phyloP scores from a whole-genome alignment of 2,113 vertebrate species.

The Orycteropus afer region DNA sequence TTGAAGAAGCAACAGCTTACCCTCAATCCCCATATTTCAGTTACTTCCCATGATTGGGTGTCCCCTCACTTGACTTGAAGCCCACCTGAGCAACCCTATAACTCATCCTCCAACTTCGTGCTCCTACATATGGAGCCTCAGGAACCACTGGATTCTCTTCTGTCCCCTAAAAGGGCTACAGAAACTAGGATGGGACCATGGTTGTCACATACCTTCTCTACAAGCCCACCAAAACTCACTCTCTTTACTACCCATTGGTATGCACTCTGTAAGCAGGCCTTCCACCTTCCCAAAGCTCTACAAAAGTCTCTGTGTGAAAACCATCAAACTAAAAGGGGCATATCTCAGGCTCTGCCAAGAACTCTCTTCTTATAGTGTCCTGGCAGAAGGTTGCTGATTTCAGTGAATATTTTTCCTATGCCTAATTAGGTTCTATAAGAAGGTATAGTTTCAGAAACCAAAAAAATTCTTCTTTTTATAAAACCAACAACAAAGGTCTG shows the following conservation, averaged over 20 bases:
- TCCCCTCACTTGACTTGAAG: background rate
- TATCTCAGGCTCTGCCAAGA: background rate
- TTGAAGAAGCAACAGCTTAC: background rate
- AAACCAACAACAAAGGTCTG: constrained; percentile 70
- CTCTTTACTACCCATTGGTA: background rate
- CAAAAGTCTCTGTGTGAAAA: background rate
- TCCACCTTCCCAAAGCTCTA: background rate
- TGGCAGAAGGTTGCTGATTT: constrained; percentile 10
- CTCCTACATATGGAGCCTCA: background rate
- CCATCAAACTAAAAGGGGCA: background rate
- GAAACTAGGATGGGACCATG: background rate
- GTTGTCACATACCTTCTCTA: background rate
- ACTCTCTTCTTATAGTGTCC: background rate
- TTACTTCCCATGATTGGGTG: background rate
- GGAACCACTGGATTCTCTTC: background rate
- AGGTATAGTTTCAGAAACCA: constrained; percentile 1
- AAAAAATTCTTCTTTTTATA: constrained; percentile 75
- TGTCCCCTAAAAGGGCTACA: background rate
- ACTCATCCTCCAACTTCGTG: background rate
- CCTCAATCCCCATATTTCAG: background rate
- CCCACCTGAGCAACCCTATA: background rate
- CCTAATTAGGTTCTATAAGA: background rate
- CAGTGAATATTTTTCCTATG: background rate
- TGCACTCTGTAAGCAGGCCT: background rate
- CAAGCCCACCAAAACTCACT: background rate